Base-by-base conservation (phyloP, 2,113 vertebrate genomes). In the Meles meles region DNA sequence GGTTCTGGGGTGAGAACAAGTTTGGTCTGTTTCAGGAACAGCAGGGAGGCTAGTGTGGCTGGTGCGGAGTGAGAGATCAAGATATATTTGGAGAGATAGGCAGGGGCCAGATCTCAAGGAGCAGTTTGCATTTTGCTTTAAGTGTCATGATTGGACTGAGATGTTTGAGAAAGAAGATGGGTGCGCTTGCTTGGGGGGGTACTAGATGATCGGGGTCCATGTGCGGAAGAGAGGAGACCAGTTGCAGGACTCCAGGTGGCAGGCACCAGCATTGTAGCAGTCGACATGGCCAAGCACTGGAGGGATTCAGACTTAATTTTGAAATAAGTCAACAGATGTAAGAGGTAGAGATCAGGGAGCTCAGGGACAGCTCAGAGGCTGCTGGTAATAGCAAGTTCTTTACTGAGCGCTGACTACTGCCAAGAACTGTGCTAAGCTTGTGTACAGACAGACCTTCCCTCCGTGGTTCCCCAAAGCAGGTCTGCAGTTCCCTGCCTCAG, bases 251-350 rank as follows among this genome's bases (percentile, higher is more conserved):
- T 18, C n/a, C 23, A 12, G 31, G 4, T n/a, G 39, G 15, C 6
- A 2, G 0, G 14, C 10, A 1, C 57, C 20, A 10, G 74, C 10
- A 57, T 10, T 20, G 25, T 0, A 67, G n/a, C 52, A 27, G 10
- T 2, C 21, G 39, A n/a, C 7, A 1, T 0, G 59, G 57, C 0
- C 0, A 7, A 92, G 42, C 13, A 0, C 59, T 42, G 27, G 25
- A 4, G 18, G 8, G 44, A 86, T 34, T 86, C 34, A 37, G 71
- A 23, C 20, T n/a, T 79, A 31, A 31, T 90, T 83, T 31, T 63
- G 69, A 85, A 77, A 49, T 42, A 80, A 55, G 57, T 55, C 44
- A 72, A 9, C 57, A 71, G 63, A 71, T 14, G 44, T 6, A 4
- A 31, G 42, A 88, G 5, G 47, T 14, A 7, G 95, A 55, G 42